These are phyloP conservation scores for Prietella phreatophila DNA, from an alignment of 2,113 vertebrate species.

Conservation along the genomic window DNA sequence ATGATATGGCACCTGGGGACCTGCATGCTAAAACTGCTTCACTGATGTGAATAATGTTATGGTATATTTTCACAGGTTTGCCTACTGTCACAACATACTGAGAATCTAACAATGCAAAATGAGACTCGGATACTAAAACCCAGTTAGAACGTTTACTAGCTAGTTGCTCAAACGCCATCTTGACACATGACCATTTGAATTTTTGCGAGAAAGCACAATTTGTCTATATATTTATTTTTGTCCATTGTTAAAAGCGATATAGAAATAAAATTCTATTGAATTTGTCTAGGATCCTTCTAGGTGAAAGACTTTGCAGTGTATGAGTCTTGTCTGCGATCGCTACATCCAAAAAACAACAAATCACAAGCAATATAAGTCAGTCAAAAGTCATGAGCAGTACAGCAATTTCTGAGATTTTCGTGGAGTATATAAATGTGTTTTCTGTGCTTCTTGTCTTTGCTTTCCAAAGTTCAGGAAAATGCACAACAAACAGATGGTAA, in stretches of 20 bases:
- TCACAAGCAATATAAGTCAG: neutral
- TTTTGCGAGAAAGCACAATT: too few relatives aligned
- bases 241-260: neutral
- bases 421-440: neutral
- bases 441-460: neutral
- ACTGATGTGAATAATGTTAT: neutral
- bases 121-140: neutral
- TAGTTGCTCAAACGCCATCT: neutral
- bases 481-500: neutral
- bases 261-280: neutral
- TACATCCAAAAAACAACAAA: neutral
- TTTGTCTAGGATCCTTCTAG: neutral
- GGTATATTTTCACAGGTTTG: neutral
- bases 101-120: neutral
- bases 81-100: neutral
- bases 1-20: constrained; percentile 3
- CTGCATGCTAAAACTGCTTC: neutral
- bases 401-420: neutral
- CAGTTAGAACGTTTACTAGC: neutral
- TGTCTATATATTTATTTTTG: neutral
- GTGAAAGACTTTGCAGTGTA: neutral
- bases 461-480: neutral
- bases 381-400: neutral
- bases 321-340: neutral
- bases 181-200: neutral